A percentile compares a stretch with the other conserved stretches of the same genome.
Evolutionary conservation across 2,797 vertebrate species (phyloP).

Genomic region (Pagetopsis macropterus): DNA sequence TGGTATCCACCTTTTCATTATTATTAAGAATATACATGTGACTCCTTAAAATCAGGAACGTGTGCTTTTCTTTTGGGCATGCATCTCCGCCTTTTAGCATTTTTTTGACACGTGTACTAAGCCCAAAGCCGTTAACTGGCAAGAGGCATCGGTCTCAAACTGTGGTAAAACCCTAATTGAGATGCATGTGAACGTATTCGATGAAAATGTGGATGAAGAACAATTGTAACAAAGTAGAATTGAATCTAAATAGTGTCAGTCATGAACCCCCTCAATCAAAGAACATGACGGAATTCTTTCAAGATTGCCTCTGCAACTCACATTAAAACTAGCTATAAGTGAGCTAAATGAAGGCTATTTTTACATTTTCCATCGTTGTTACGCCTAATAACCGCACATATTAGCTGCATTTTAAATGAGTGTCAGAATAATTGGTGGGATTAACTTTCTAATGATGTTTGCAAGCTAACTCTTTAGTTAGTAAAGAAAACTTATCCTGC

Average conservation of each 20-base stretch:
- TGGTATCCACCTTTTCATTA: no score
- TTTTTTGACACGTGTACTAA: no score
- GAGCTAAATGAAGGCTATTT: background rate
- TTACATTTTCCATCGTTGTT: background rate
- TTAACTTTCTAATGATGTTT: background rate
- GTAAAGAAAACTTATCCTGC: no score
- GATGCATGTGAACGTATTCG: no score
- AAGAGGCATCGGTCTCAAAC: no score
- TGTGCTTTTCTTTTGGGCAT: no score
- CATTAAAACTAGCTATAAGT: background rate
- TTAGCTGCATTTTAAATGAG: background rate
- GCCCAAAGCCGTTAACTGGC: no score
- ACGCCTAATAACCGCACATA: background rate
- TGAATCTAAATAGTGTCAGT: background rate
- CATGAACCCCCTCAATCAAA: background rate
- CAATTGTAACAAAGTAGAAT: background rate
- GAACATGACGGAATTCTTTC: background rate
- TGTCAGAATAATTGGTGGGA: background rate
- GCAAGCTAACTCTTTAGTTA: background rate
- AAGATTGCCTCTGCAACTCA: background rate
- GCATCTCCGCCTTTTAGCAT: no score
- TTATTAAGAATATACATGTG: no score
- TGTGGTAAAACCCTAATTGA: no score
- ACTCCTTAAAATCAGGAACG: no score
- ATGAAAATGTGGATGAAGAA: background rate